Evolutionary conservation across 2,888 invertebrate genomes (phyloP).

Genomic region (Drosophila fulvimacula): DNA sequence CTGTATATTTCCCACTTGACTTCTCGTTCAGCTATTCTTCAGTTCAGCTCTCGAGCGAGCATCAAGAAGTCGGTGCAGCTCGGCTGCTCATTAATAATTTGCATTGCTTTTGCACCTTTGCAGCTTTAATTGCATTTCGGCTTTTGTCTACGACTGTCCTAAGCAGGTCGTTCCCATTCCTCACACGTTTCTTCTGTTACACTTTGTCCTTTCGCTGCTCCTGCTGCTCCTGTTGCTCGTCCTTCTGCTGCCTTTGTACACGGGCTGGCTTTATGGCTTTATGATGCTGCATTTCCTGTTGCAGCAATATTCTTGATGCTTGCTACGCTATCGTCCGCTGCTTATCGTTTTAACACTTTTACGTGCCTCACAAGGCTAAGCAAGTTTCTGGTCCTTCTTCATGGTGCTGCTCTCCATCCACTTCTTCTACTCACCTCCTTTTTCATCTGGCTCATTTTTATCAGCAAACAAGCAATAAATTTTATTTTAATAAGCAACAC

Average conservation of each 20-base stretch:
- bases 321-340: slow-evolving; percentile 45
- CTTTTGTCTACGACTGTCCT: slow-evolving; percentile 38
- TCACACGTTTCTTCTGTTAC: too few relatives aligned
- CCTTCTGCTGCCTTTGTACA: slow-evolving; percentile 7
- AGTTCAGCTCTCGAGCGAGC: neutral
- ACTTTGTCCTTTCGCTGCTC: neutral
- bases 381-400: slow-evolving; percentile 18
- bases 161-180: neutral
- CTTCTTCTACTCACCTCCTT: slow-evolving; percentile 19
- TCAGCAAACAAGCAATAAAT: slow-evolving; percentile 80
- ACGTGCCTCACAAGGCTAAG: slow-evolving; percentile 43
- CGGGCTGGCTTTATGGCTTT: slow-evolving; percentile 35
- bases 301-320: slow-evolving; percentile 60
- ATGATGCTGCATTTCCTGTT: slow-evolving; percentile 54
- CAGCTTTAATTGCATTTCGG: slow-evolving; percentile 53
- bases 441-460: slow-evolving; percentile 70
- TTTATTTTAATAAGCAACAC: slow-evolving; percentile 81
- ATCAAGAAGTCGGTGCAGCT: neutral
- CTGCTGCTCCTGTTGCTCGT: neutral
- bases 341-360: slow-evolving; percentile 79
- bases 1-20: neutral
- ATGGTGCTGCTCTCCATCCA: slow-evolving; percentile 30
- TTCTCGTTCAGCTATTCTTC: neutral
- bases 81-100: slow-evolving; percentile 12
- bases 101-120: slow-evolving; percentile 39